Conservation (phyloP, 2,113 vertebrate genomes). For the Tiliqua scincoides region DNA sequence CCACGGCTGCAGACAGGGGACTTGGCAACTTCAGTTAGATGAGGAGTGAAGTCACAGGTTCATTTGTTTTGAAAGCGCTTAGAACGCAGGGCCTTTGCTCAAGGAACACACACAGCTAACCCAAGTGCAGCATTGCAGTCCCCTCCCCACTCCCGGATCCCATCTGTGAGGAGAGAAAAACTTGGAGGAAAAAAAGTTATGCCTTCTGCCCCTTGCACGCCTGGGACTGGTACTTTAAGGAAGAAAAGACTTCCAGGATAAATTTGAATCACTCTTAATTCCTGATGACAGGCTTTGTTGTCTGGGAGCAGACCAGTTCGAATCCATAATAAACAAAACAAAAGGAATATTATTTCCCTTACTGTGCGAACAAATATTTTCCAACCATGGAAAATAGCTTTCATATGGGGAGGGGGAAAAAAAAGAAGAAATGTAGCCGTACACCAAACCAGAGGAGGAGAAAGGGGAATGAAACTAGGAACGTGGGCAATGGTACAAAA, state of each 20-base stretch:
- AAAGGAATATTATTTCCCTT: slow-evolving; percentile 84
- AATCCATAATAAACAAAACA: slow-evolving; percentile 71
- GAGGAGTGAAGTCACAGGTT: background rate
- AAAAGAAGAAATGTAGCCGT: slow-evolving; percentile 64
- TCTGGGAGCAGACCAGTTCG: slow-evolving; percentile 71
- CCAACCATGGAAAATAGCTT: slow-evolving; percentile 80
- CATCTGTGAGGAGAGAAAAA: background rate
- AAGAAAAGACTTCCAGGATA: slow-evolving; percentile 12
- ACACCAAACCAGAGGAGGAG: slow-evolving; percentile 70
- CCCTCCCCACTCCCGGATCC: background rate
- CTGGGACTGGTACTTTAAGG: background rate
- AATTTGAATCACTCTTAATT: slow-evolving; percentile 56
- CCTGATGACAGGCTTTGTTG: slow-evolving; percentile 76
- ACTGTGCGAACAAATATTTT: slow-evolving; percentile 77
- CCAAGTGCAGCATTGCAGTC: background rate
- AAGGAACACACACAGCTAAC: background rate
- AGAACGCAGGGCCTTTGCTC: slow-evolving; percentile 25
- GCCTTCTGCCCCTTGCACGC: background rate
- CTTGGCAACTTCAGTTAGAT: background rate
- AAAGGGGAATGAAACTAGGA: slow-evolving; percentile 54
- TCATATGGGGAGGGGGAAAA: slow-evolving; percentile 65
- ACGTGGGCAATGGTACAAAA: slow-evolving; percentile 43
- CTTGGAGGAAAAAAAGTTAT: background rate
- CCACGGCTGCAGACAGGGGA: slow-evolving; percentile 39
- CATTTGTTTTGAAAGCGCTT: background rate